These are phyloP conservation scores for Parapristionchus giblindavisi DNA, from an alignment of 2,888 invertebrate genomes.

Conservation along the genomic window DNA sequence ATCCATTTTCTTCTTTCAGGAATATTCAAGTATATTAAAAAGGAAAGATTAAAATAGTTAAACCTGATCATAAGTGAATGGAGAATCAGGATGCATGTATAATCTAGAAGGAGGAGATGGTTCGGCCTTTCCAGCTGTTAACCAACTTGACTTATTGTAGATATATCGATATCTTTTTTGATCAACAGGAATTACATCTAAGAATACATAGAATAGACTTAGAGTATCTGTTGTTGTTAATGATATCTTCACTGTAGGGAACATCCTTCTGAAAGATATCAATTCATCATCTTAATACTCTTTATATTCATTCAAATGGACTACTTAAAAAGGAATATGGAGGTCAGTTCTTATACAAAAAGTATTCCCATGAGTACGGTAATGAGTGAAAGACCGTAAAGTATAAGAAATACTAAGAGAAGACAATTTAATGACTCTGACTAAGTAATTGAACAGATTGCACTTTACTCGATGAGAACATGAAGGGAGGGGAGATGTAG, in stretches of 20 bases:
- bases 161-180: conserved; percentile 89
- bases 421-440: too few relatives aligned
- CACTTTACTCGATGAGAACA: too few relatives aligned
- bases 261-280: conserved; percentile 85
- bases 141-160: conserved; percentile 96
- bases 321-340: too few relatives aligned
- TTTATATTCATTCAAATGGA: too few relatives aligned
- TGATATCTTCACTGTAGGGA: conserved; percentile 92
- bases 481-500: too few relatives aligned
- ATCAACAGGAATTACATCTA: conserved; percentile 96
- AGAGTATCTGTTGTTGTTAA: conserved; percentile 81
- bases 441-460: too few relatives aligned
- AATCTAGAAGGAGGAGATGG: conserved; percentile 73
- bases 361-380: too few relatives aligned
- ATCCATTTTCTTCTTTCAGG: too few relatives aligned
- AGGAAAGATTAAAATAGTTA: conserved; percentile 72
- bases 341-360: too few relatives aligned
- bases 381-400: too few relatives aligned
- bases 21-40: too few relatives aligned
- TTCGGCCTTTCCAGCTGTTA: conserved; percentile 87
- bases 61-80: conserved; percentile 92
- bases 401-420: too few relatives aligned
- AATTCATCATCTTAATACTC: background rate
- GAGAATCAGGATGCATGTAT: conserved; percentile 95
- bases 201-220: conserved; percentile 82